Base-by-base conservation (phyloP, 1,140 invertebrate genomes). In the Parapsyche elsis region DNA sequence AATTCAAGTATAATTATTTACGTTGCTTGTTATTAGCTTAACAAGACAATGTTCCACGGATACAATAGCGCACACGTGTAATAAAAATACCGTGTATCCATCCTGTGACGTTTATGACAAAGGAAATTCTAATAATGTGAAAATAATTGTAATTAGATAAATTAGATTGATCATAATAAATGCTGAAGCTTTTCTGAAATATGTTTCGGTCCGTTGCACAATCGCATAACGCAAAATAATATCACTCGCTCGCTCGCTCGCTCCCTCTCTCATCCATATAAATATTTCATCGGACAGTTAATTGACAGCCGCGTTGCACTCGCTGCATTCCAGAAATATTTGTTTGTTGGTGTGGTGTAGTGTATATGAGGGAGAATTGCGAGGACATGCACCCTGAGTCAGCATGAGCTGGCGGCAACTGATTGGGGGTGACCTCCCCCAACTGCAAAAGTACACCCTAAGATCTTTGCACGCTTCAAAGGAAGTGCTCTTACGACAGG, bases 221-320 rank as follows among this genome's bases (percentile, higher is more conserved):
- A 7, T 7, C 30, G 7, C 2, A 38, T 38, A 38, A 38, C 30
- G 1, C 30, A 38, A 38, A 38, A 38, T 7, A 38, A 38, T 4
- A 38, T 7, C 30, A 4, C 30, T 38, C 30, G 30, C 30, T 53
- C 49, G 49, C 12, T 53, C 16, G 1, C 12, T 53, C 23, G 30
- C 30, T 53, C 49, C 4, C 12, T 53, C 16, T 16, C 12, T 53
- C 23, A n/a, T 30, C 23, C 19, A 12, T 46, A 59, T 77, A 77
- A 77, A 77, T 77, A 77, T 67, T 67, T 77, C 75, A 77, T 77
- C 75, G 57, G n/a, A 14, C 10, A 24, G 12, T 67, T 77, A 77
- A 77, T 77, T 77, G 75, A 77, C 64, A 53, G 75, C 9, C 57
- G 19, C 14, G 53, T n/a, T 21, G 26, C 57, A 64, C 57, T 26